phyloP scores from a whole-genome alignment of 2,888 invertebrate genomes.

The Scaptomyza caliginosa region DNA sequence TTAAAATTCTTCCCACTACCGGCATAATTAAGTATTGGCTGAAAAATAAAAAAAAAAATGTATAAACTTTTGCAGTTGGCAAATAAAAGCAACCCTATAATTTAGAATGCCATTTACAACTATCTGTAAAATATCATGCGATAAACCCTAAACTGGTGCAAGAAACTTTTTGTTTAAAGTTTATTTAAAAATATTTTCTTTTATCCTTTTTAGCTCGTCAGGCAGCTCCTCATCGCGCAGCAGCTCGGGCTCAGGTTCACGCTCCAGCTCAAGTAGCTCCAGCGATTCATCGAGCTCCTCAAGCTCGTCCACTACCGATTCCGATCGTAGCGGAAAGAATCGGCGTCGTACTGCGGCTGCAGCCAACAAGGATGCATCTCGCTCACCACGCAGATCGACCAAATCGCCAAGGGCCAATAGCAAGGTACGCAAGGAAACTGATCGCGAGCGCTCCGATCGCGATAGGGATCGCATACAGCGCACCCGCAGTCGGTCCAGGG shows the following conservation, averaged over 20 bases:
- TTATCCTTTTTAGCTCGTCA: slow-evolving; percentile 86
- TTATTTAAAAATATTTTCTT: slow-evolving; percentile 17
- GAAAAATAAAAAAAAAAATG: background rate
- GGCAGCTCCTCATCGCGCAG: slow-evolving; percentile 91
- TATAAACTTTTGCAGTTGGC: background rate
- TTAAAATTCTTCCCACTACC: background rate
- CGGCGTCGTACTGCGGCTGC: slow-evolving; percentile 58
- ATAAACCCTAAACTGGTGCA: no score
- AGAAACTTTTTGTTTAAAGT: no score
- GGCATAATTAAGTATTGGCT: background rate
- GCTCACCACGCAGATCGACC: slow-evolving; percentile 67
- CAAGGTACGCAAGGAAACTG: slow-evolving; percentile 69
- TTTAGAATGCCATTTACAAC: no score
- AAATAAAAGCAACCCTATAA: no score
- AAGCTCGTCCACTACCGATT: slow-evolving; percentile 88
- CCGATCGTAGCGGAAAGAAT: slow-evolving; percentile 85
- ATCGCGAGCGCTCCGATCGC: slow-evolving; percentile 60
- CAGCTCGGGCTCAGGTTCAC: slow-evolving; percentile 89
- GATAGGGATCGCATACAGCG: slow-evolving; percentile 60
- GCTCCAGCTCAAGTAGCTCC: slow-evolving; percentile 89
- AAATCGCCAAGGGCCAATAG: slow-evolving; percentile 70
- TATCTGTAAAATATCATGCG: no score
- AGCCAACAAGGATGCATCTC: slow-evolving; percentile 57
- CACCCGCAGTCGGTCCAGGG: slow-evolving; percentile 54
- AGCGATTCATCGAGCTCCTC: slow-evolving; percentile 86